These are phyloP conservation scores for Athalia circularis DNA, from an alignment of 2,888 invertebrate species.

Conservation along the genomic window DNA sequence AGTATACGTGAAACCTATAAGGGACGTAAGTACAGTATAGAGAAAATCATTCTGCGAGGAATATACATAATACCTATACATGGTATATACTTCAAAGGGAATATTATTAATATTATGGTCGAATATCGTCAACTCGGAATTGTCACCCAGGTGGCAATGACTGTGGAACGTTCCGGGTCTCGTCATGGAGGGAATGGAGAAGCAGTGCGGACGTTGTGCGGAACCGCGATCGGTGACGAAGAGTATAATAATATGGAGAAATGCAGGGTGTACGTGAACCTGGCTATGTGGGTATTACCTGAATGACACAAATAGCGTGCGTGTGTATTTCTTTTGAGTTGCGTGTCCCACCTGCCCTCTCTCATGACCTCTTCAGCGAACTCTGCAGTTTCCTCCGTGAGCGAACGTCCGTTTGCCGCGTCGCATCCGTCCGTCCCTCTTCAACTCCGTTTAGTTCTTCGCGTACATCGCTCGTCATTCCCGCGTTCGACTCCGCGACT, in stretches of 20 bases:
- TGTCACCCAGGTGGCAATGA: no score
- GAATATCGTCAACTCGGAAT: no score
- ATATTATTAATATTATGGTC: no score
- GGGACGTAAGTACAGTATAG: no score
- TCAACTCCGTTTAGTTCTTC: not conserved
- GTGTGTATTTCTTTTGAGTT: slow-evolving; percentile 36
- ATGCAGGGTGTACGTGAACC: not conserved
- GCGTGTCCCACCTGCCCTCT: slow-evolving; percentile 45
- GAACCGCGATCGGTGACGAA: not conserved
- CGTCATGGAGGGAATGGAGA: no score
- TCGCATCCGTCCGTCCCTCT: not conserved
- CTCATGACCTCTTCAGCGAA: slow-evolving; percentile 45
- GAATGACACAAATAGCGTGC: slow-evolving; percentile 42
- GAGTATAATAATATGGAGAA: not conserved
- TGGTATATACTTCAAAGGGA: no score
- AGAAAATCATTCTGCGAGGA: no score
- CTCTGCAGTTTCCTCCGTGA: slow-evolving; percentile 25
- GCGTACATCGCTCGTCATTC: not conserved
- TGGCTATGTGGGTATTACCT: not conserved
- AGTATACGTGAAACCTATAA: no score
- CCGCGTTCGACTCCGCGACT: not conserved
- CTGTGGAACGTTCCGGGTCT: no score
- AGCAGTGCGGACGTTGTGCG: no score
- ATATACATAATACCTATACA: no score
- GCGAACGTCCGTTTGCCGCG: not conserved